Percentiles rank a stretch among this genome's conserved stretches.
These are phyloP conservation scores for Neofelis nebulosa DNA, from an alignment of 2,113 vertebrate genomes.

Conservation along the genomic window DNA sequence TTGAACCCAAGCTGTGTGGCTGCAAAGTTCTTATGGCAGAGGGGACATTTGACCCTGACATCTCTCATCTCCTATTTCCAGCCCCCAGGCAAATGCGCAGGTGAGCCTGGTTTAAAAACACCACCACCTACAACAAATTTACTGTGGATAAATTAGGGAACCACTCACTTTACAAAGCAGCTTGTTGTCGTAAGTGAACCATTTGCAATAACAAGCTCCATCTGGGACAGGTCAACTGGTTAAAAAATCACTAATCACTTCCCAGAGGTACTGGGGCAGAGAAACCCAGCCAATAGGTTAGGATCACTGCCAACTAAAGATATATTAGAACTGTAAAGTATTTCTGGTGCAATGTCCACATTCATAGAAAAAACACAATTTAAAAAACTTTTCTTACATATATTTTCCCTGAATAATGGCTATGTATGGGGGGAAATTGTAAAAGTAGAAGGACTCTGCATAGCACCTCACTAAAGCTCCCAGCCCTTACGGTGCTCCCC, in stretches of 20 bases:
- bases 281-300: not conserved
- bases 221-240: not conserved
- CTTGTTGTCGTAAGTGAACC: not conserved
- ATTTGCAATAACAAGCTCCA: not conserved
- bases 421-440: not conserved
- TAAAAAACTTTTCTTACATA: not conserved
- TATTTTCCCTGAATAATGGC: not conserved
- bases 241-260: constrained; percentile 26
- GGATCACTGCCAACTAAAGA: not conserved
- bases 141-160: not conserved
- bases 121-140: not conserved
- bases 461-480: not conserved
- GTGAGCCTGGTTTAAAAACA: not conserved
- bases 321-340: not conserved
- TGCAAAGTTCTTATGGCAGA: not conserved
- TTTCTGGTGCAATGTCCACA: not conserved
- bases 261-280: not conserved
- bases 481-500: not conserved
- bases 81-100: not conserved
- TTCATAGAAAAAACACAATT: not conserved
- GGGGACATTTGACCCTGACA: not conserved
- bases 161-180: not conserved
- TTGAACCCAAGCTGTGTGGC: not conserved
- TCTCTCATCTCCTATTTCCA: not conserved
- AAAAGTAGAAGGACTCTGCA: not conserved